These are phyloP conservation scores for Ophion ventricosus DNA, from an alignment of 2,888 invertebrate species.

Conservation along the genomic window DNA sequence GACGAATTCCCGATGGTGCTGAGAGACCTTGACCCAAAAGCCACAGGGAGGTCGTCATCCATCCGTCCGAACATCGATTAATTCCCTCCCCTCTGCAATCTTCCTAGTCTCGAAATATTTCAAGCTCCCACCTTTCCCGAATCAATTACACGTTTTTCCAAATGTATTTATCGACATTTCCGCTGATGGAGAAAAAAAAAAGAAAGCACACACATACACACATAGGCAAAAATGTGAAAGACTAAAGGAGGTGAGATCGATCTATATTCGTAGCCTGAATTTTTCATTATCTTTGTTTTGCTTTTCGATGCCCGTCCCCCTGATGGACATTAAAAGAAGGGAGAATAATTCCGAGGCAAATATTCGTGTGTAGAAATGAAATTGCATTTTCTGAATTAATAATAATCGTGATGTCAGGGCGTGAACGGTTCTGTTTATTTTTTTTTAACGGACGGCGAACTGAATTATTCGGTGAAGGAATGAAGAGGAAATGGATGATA, in stretches of 20 bases:
- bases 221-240: background rate
- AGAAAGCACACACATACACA: background rate
- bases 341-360: background rate
- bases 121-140: background rate
- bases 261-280: background rate
- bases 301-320: background rate
- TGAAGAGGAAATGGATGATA: background rate
- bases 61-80: conserved; percentile 24
- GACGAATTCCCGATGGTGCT: conserved; percentile 35
- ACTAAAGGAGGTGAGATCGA: background rate
- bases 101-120: conserved; percentile 22
- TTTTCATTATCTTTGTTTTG: background rate
- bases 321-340: background rate
- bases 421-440: background rate
- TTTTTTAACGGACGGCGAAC: background rate
- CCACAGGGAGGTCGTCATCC: conserved; percentile 31
- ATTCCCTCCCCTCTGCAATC: conserved; percentile 7
- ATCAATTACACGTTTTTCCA: background rate
- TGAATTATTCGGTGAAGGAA: background rate
- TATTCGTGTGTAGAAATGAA: background rate
- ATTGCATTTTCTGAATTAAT: background rate
- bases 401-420: background rate
- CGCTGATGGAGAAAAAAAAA: background rate
- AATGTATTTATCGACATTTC: conserved; percentile 21
- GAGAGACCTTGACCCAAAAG: conserved; percentile 51